Base-by-base conservation (phyloP, 2,113 vertebrate genomes). In the Thalassoma bifasciatum region DNA sequence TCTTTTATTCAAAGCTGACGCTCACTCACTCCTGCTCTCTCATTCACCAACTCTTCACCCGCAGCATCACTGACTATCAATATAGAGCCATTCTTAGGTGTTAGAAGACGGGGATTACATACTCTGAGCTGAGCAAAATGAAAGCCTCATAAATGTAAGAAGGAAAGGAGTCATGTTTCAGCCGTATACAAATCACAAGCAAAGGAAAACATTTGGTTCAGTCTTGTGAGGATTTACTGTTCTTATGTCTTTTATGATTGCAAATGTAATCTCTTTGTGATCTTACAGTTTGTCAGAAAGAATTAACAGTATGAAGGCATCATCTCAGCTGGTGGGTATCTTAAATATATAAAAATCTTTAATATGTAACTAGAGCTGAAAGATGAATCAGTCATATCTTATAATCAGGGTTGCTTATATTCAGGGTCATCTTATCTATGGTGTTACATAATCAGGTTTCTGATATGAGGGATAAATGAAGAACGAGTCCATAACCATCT, bases 1-100 rank as follows among this genome's bases (percentile, higher is more conserved):
- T 67, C 63, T 78, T 49, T n/a, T 57, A 60, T 81, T 56, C 9
- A 49, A 73, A 10, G 61, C 74, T 34, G 57, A 56, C 62, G 58
- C 63, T 44, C 24, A 36, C 34, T 74, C 53, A 40, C 71, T 46
- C 44, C 17, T 16, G 44, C 44, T 46, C 44, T 84, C 50, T 53
- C 47, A 42, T 50, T 80, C 72, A 10, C 57, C 64, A 59, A 76
- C 70, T 30, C 40, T n/a, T n/a, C 19, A 53, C 13, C 44, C 21
- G 4, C 66, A 54, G 44, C 40, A 49, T 76, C 63, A 7, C 30
- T 19, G 59, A 37, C 50, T 24, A 66, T 71, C 59, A 44, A 54
- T 44, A 34, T 12, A 22, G n/a, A 66, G 52, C 42, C 49, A 0
- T 52, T 69, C 63, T 70, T 37, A 23, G 50, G 36, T 66, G 21